Evolutionary conservation across 1,140 invertebrate genomes (phyloP), one percentile per base, ranked within the genome.

Genomic region (Cherax destructor): DNA sequence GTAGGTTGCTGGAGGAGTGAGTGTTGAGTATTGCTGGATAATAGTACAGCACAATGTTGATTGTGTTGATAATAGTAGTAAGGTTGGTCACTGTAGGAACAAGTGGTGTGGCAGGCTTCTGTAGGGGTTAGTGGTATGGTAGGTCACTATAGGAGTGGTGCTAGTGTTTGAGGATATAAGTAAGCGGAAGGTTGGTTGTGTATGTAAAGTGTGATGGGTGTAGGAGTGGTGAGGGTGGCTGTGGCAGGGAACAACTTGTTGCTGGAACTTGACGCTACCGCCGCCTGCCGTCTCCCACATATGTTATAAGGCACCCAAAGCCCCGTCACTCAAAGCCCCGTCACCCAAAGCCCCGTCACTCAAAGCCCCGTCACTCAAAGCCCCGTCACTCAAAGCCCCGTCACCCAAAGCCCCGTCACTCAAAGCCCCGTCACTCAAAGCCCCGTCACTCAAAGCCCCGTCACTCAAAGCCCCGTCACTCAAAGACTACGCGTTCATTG

Each of bases 211-310:
- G 61, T 65, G 61, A 5, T 1, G 52, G 52, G 52, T 56, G 52
- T 9, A 13, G 52, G 52, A 41, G 2, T 41, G 52, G 3, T 3
- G 65, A 11, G 24, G 69, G 1, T 4, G 69, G 69, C 47, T 59
- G 81, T 4, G 81, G 47, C 69, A 47, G 81, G 5, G 81, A 65
- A 47, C 81, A 83, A 83, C 81, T 83, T 83, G 81, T 83, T 83
- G 81, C 81, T 83, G 81, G 41, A 47, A 52, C 47, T 65, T 49
- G 81, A 83, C 61, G 81, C 81, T 30, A 69, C 61, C 59, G 81
- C 61, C 69, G 81, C 81, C 81, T 49, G 81, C 81, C 81, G 61
- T 41, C 59, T 49, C 69, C 24, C 80, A 65, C 81, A 69, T 69
- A 69, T 47, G 81, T 83, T 83, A 83, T 83, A 65, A 9, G 59